Evolutionary conservation across 2,797 vertebrate genomes (phyloP).

Genomic region (Falco cherrug): DNA sequence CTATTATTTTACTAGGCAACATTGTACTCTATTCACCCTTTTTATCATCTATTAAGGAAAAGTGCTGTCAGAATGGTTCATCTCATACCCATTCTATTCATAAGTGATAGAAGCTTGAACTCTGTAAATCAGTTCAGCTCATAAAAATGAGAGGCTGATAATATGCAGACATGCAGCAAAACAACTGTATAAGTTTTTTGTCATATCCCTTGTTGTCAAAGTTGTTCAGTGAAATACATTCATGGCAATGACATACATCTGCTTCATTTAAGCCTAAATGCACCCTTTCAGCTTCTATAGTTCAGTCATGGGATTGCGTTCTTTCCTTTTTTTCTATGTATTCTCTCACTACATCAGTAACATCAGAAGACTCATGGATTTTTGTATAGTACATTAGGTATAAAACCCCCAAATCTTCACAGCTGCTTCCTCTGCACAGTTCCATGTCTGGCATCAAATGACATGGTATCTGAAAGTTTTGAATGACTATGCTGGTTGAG

Average conservation of each 20-base stretch:
- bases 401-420: not conserved
- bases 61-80: not conserved
- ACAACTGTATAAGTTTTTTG: not conserved
- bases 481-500: not conserved
- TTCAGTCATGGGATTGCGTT: not conserved
- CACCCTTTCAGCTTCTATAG: not conserved
- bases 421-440: not conserved
- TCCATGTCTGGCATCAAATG: not conserved
- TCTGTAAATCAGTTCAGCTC: conserved; percentile 11
- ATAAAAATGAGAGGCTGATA: not conserved
- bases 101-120: not conserved
- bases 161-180: not conserved
- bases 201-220: not conserved
- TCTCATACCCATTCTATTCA: not conserved
- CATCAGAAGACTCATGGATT: not conserved
- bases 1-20: not conserved
- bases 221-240: not conserved
- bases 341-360: not conserved
- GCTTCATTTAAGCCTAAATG: not conserved
- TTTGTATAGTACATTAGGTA: not conserved
- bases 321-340: not conserved
- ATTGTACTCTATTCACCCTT: not conserved
- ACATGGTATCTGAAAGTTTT: not conserved
- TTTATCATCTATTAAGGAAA: not conserved
- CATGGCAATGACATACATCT: not conserved